These are phyloP conservation scores for Myiagra hebetior DNA, from an alignment of 2,113 vertebrate species.

Conservation along the genomic window DNA sequence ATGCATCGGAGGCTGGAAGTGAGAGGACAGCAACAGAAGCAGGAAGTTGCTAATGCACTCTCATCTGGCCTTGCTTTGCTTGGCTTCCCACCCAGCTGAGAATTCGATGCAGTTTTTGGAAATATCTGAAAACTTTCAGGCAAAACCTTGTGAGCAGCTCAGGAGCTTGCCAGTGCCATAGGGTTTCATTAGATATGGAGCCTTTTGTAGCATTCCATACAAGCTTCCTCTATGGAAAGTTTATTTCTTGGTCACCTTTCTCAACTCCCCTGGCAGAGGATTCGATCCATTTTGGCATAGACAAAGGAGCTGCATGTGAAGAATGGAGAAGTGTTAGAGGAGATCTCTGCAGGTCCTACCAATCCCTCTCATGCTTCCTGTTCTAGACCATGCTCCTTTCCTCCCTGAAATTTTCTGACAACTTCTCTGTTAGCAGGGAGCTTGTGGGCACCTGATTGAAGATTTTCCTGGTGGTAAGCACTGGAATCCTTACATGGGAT, in stretches of 20 bases:
- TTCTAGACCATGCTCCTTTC: not conserved
- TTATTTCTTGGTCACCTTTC: not conserved
- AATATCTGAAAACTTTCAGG: not conserved
- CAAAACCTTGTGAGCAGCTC: not conserved
- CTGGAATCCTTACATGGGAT: accelerated
- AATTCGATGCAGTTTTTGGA: not conserved
- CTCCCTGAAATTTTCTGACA: not conserved
- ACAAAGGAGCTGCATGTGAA: not conserved
- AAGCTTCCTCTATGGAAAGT: not conserved
- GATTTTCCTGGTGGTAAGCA: not conserved
- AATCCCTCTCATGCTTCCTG: not conserved
- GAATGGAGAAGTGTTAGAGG: not conserved
- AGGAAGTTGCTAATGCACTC: not conserved
- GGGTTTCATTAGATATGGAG: not conserved
- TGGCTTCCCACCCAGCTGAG: not conserved
- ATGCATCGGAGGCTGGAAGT: not conserved
- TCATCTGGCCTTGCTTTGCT: not conserved
- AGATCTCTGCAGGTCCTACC: not conserved
- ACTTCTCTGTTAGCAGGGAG: not conserved
- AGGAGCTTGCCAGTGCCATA: not conserved
- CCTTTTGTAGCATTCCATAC: not conserved
- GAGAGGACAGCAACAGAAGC: not conserved
- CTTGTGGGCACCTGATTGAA: not conserved
- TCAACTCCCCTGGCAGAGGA: accelerated
- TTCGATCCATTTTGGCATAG: not conserved